Evolutionary conservation across 2,888 invertebrate species (phyloP).

Genomic region (Patella depressa): DNA sequence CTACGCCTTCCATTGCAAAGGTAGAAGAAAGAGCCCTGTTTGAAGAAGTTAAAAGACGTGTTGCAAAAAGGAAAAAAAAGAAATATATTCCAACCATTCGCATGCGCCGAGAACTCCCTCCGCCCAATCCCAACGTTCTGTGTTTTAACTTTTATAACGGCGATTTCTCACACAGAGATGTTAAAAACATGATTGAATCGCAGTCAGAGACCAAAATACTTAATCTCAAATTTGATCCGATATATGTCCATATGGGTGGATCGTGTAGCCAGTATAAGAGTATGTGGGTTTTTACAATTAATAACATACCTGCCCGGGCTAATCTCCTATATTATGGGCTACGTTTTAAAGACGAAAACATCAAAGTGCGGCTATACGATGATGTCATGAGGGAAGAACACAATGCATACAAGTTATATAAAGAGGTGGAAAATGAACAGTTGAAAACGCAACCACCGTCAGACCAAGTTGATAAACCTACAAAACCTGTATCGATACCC

Average conservation of each 20-base stretch:
- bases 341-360: slow-evolving; percentile 35
- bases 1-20: background rate
- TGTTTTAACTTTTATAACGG: slow-evolving; percentile 14
- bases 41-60: background rate
- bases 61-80: slow-evolving; percentile 15
- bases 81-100: slow-evolving; percentile 20
- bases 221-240: slow-evolving; percentile 46
- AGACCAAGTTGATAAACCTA: no score
- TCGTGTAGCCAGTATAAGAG: background rate
- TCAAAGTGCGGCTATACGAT: slow-evolving; percentile 41
- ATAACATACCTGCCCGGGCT: slow-evolving; percentile 33
- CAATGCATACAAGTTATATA: slow-evolving; percentile 43
- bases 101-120: slow-evolving; percentile 22
- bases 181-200: slow-evolving; percentile 41
- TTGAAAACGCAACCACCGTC: background rate
- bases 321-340: slow-evolving; percentile 37
- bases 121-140: background rate
- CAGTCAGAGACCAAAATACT: slow-evolving; percentile 33
- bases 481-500: no score
- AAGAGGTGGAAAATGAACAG: slow-evolving; percentile 36
- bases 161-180: slow-evolving; percentile 34
- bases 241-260: slow-evolving; percentile 35
- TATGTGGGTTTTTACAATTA: slow-evolving; percentile 44
- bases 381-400: slow-evolving; percentile 48
- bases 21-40: background rate